Conservation (phyloP, 2,888 invertebrate genomes). For the Apamea crenata region DNA sequence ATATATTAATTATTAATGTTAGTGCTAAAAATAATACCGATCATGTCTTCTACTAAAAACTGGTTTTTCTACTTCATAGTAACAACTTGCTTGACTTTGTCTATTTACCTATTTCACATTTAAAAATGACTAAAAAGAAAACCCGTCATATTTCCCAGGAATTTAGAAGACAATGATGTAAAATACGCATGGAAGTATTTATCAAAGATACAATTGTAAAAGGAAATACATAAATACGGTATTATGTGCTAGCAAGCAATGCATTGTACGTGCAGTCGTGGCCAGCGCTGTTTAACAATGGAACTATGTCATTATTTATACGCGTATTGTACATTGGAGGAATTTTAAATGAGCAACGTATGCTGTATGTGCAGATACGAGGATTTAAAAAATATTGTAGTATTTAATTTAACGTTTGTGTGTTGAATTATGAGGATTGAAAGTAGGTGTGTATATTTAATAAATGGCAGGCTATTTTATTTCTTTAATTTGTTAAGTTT, state of each 20-base stretch:
- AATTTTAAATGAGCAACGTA: slow-evolving; percentile 51
- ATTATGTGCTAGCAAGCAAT: slow-evolving; percentile 27
- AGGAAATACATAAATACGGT: slow-evolving; percentile 29
- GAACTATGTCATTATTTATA: slow-evolving; percentile 53
- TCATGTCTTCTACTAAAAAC: background rate
- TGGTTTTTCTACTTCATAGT: background rate
- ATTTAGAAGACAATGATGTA: background rate
- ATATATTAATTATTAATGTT: background rate
- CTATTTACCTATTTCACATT: background rate
- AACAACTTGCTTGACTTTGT: background rate
- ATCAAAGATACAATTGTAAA: slow-evolving; percentile 40
- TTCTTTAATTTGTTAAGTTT: background rate
- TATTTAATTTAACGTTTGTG: background rate
- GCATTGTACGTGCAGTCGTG: slow-evolving; percentile 41
- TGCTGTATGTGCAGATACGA: slow-evolving; percentile 6
- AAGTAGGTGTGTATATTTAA: background rate
- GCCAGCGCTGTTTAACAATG: slow-evolving; percentile 51
- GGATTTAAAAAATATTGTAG: background rate
- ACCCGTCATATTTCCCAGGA: too few species aligned
- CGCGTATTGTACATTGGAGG: slow-evolving; percentile 44
- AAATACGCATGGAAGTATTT: slow-evolving; percentile 22
- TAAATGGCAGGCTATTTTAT: background rate
- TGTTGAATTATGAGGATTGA: background rate
- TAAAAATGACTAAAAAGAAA: background rate
- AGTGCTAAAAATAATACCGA: too few species aligned